Base-by-base conservation (phyloP, 2,113 vertebrate species). In the Pteronura brasiliensis region DNA sequence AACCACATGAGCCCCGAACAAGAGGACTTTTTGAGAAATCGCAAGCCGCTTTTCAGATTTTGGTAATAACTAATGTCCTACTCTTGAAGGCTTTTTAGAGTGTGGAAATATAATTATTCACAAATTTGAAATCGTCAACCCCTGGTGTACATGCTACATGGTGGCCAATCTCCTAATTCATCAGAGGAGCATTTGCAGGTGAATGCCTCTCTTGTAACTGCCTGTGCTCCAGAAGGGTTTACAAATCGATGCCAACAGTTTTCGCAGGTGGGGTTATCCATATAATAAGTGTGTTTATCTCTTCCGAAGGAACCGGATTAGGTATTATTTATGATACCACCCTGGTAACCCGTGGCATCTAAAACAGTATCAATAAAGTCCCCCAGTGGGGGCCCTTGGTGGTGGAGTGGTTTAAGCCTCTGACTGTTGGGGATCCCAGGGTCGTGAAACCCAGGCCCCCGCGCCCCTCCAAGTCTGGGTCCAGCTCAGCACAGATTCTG, bases 141-240 rank as follows among this genome's bases (percentile, higher is more conserved):
- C 27, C 29, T 82, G n/a, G 5, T 42, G 77, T 42, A 21, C 34
- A 42, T n/a, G 29, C 42, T 74, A 52, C 49, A 65, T 72, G 93
- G 79, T 86, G 12, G 44, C 20, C 82, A 52, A 49, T 93, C 87
- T 94, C 88, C 92, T 93, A 92, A 86, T 83, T 74, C 88, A 86
- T 69, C 76, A 90, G 82, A 81, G 29, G 9, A 80, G 1, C 36
- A 79, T 42, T 52, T 80, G 31, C n/a, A 93, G 71, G 76, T 88
- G 87, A 87, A 93, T 39, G 42, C 0, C 57, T 5, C 34, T 55
- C 31, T 61, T 89, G 31, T 59, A 79, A 88, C 36, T 47, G 29
- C 31, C 79, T 49, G 10, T 11, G 69, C 63, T 94, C 21, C 27
- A 3, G 65, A 55, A 44, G 44, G 1, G 9, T 77, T 76, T 55